Evolutionary conservation across 1,140 invertebrate species (phyloP).

Genomic region (Sesamia nonagrioides): DNA sequence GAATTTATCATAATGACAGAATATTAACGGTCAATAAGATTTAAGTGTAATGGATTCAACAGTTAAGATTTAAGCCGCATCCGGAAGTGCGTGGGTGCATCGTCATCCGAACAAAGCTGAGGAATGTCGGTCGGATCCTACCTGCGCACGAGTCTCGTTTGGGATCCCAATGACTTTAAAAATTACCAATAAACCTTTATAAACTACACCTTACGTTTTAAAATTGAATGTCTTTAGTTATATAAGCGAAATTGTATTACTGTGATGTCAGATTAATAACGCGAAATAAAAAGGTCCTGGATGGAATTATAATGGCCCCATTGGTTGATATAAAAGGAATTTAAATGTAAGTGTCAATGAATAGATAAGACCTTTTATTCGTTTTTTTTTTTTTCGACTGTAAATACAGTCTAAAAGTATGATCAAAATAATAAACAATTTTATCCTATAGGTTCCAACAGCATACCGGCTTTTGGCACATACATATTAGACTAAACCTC

Average conservation of each 20-base stretch:
- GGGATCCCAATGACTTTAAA: not conserved
- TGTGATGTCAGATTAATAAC: slow-evolving; percentile 32
- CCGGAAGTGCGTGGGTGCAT: slow-evolving; percentile 74
- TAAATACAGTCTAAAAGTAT: not conserved
- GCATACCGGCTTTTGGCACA: no score
- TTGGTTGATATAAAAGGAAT: slow-evolving; percentile 25
- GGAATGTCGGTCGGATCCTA: slow-evolving; percentile 70
- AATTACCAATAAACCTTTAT: slow-evolving; percentile 7
- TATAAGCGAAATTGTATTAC: not conserved
- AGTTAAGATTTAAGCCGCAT: slow-evolving; percentile 55
- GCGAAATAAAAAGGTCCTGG: slow-evolving; percentile 40
- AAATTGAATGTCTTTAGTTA: not conserved
- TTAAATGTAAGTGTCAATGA: slow-evolving; percentile 37
- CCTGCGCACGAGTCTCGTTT: slow-evolving; percentile 56
- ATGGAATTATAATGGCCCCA: slow-evolving; percentile 26
- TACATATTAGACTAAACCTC: no score
- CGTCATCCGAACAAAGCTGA: slow-evolving; percentile 67
- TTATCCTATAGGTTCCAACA: no score
- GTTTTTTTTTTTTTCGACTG: not conserved
- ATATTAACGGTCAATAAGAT: slow-evolving; percentile 45
- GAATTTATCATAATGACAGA: slow-evolving; percentile 3
- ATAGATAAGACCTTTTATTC: slow-evolving; percentile 12
- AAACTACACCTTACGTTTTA: slow-evolving; percentile 12
- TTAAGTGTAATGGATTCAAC: slow-evolving; percentile 51
- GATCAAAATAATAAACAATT: no score